Base-by-base conservation (phyloP, 2,888 invertebrate species). In the Sphaerophoria taeniata region DNA sequence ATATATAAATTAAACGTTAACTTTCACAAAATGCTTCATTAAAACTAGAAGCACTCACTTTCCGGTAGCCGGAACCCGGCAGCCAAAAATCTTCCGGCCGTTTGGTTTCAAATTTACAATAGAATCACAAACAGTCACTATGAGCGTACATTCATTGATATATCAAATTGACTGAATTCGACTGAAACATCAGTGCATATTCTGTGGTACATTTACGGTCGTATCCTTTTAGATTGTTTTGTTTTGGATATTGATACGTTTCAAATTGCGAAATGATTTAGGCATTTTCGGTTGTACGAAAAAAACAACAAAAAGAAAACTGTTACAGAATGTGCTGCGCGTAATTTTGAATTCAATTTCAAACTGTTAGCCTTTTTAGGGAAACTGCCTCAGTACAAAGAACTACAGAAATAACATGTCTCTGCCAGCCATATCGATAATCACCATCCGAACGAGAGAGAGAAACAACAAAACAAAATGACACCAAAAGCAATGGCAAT, bases 261-360 rank as follows among this genome's bases (percentile, higher is more conserved):
- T 39, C 51, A 51, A 67, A 31, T 39, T 36, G 53, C 67, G 53
- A 12, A 67, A 67, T 53, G 67, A 67, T 53, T 67, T 53, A 31
- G 53, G 67, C 53, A 67, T 67, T 67, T 60, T 67, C 4, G 39
- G 67, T 53, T 67, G 53, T 67, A 53, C 53, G 39, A 67, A 67
- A n/a, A n/a, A n/a, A n/a, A n/a, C n/a, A n/a, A n/a, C n/a, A n/a
- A n/a, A n/a, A n/a, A n/a, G n/a, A n/a, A n/a, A 51, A 36, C 67
- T 49, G 67, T 39, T 39, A 53, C 36, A 43, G 12, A n/a, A 34
- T 49, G 31, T 63, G 47, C 47, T 14, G 33, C n/a, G 65, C 56
- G 58, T 53, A 34, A 34, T 60, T 70, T 47, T 16, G 24, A 70
- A 69, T 79, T 79, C 67, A 73, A 79, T 79, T 80, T 74, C 36